Evolutionary conservation across 2,113 vertebrate species (phyloP).

Genomic region (Agelaius tricolor): DNA sequence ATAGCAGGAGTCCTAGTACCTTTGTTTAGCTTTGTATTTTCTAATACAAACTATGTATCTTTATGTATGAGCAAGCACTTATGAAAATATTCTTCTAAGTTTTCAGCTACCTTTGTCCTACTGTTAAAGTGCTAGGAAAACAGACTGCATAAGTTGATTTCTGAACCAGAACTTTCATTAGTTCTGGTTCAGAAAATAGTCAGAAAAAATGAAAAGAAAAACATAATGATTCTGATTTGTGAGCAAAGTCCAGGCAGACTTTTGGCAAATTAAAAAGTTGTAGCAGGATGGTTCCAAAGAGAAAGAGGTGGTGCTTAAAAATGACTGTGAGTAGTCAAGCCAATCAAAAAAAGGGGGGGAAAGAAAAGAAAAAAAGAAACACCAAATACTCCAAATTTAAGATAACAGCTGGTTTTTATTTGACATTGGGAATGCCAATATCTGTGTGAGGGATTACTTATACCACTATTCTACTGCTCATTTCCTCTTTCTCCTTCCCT

Average conservation of each 20-base stretch:
- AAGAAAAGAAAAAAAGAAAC: neutral
- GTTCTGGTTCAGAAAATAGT: conserved; percentile 25
- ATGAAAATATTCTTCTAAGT: neutral
- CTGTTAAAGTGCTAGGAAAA: conserved; percentile 42
- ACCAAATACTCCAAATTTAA: neutral
- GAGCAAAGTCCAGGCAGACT: neutral
- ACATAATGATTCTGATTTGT: neutral
- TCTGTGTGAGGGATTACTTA: neutral
- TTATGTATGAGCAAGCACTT: neutral
- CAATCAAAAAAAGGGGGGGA: neutral
- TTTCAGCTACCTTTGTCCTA: conserved; percentile 8
- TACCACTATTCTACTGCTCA: neutral
- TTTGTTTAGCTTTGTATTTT: neutral
- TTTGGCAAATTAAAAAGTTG: neutral
- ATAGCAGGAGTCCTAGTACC: neutral
- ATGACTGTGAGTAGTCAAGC: neutral
- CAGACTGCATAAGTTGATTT: conserved; percentile 5
- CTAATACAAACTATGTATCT: neutral
- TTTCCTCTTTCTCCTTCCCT: neutral
- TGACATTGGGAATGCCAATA: neutral
- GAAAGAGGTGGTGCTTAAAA: neutral
- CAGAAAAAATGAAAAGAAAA: neutral
- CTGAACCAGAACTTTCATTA: neutral
- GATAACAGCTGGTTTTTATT: neutral
- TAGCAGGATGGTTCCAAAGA: neutral